phyloP scores from a whole-genome alignment of 2,888 invertebrate species.

The Drosophila niveifrons region DNA sequence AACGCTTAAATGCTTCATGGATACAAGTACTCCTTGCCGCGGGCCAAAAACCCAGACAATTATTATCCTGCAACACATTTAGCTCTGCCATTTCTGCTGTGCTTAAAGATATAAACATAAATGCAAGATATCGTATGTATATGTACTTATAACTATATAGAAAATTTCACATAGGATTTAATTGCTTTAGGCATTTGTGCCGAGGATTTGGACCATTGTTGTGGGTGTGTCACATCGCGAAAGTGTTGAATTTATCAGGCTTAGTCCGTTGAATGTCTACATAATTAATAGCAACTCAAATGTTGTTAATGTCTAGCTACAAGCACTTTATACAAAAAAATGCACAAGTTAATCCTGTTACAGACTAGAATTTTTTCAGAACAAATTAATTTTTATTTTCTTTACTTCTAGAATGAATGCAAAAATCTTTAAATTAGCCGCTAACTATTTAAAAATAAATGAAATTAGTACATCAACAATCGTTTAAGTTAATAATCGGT shows the following conservation, averaged over 20 bases:
- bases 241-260: constrained; percentile 67
- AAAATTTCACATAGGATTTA: constrained; percentile 41
- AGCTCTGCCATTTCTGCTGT: constrained; percentile 10
- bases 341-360: no score
- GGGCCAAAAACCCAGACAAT: constrained; percentile 45
- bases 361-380: no score
- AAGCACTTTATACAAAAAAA: no score
- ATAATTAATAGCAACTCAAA: constrained; percentile 59
- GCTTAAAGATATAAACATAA: constrained; percentile 34
- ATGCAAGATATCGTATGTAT: constrained; percentile 15
- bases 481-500: no score
- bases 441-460: no score
- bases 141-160: constrained; percentile 5
- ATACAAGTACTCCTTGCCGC: constrained; percentile 39
- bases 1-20: constrained; percentile 67
- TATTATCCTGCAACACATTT: constrained; percentile 48
- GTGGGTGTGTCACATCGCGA: constrained; percentile 35
- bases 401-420: no score
- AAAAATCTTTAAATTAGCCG: no score
- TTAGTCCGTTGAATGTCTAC: constrained; percentile 44
- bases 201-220: constrained; percentile 17
- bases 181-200: constrained; percentile 53
- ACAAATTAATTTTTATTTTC: no score
- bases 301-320: constrained; percentile 35
- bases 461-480: no score